These are phyloP conservation scores for Cartodere bifasciata DNA, from an alignment of 2,888 invertebrate genomes.

Conservation along the genomic window DNA sequence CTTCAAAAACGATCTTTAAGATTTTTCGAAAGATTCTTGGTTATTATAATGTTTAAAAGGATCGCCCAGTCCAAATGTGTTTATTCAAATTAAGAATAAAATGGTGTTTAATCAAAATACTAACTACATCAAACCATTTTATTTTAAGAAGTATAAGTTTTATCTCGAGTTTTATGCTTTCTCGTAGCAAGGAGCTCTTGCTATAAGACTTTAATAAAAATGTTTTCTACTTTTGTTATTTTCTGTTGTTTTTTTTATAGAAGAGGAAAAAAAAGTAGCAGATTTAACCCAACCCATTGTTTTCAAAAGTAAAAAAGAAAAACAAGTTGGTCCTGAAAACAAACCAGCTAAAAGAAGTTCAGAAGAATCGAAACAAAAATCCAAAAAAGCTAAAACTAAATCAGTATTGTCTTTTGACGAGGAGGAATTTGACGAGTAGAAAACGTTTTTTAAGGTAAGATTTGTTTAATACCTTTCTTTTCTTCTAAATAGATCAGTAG, in stretches of 20 bases:
- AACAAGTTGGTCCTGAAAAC: conserved; percentile 15
- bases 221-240: conserved; percentile 7
- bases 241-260: conserved; percentile 32
- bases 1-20: no score
- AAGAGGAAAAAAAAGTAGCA: conserved; percentile 45
- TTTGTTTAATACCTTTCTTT: no score
- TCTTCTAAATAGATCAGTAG: no score
- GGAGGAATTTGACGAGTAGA: conserved; percentile 30
- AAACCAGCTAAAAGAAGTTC: conserved; percentile 15
- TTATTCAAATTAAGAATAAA: no score
- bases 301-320: conserved; percentile 37
- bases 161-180: background rate
- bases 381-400: conserved; percentile 26
- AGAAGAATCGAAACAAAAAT: conserved; percentile 21
- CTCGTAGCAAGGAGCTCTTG: background rate
- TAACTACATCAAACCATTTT: no score
- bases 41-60: no score
- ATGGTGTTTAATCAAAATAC: no score
- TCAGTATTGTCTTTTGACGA: conserved; percentile 40
- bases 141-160: no score
- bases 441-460: no score
- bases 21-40: no score
- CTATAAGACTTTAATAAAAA: background rate
- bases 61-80: no score
- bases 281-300: conserved; percentile 47